Evolutionary conservation across 2,113 vertebrate genomes (phyloP).

Genomic region (Podarcis raffonei): DNA sequence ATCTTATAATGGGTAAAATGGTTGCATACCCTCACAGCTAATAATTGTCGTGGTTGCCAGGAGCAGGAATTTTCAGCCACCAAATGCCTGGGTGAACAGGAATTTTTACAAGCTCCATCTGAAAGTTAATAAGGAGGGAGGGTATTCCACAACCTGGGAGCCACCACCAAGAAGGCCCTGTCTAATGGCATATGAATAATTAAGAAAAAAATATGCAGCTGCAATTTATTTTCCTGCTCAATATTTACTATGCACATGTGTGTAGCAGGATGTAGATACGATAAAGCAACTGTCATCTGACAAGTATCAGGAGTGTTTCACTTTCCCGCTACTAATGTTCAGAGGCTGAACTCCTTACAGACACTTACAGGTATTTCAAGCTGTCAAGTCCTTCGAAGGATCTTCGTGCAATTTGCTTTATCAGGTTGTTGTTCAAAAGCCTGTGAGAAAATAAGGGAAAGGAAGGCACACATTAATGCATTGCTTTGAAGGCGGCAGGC

Average conservation of each 20-base stretch:
- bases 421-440: slow-evolving; percentile 74
- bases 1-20: too few relatives aligned
- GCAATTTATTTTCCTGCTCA: not conserved
- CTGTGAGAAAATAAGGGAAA: slow-evolving; percentile 39
- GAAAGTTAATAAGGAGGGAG: too few relatives aligned
- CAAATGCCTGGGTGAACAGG: too few relatives aligned
- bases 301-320: not conserved
- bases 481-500: not conserved
- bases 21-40: too few relatives aligned
- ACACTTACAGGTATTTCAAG: slow-evolving; percentile 76
- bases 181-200: too few relatives aligned
- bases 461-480: slow-evolving; percentile 1
- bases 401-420: slow-evolving; percentile 62
- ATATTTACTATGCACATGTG: not conserved
- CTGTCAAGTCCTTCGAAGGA: slow-evolving; percentile 71
- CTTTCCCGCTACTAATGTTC: not conserved
- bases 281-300: not conserved
- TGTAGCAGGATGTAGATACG: not conserved
- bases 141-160: too few relatives aligned
- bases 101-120: too few relatives aligned
- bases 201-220: not conserved
- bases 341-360: not conserved
- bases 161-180: too few relatives aligned
- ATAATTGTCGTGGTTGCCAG: too few relatives aligned
- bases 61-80: too few relatives aligned